Evolutionary conservation across 2,113 vertebrate species (phyloP).

Genomic region (Piprites chloris): DNA sequence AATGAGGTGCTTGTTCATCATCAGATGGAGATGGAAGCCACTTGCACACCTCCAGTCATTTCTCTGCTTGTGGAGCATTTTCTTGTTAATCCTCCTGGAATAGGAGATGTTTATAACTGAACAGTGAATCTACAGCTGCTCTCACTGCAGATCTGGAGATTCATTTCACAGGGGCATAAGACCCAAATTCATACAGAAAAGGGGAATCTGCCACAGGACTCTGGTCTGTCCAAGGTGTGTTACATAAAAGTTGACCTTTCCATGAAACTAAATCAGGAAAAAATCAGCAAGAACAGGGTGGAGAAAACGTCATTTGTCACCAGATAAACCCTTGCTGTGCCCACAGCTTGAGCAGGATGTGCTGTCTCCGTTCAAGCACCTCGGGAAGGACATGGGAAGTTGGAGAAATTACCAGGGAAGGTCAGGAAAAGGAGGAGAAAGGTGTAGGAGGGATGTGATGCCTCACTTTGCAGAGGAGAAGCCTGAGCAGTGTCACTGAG

Average conservation of each 20-base stretch:
- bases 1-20: background rate
- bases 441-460: accelerated
- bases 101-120: background rate
- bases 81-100: background rate
- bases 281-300: background rate
- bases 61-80: background rate
- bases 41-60: background rate
- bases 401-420: background rate
- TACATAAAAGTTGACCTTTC: background rate
- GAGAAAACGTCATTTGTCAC: background rate
- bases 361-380: background rate
- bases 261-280: background rate
- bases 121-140: background rate
- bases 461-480: background rate
- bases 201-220: background rate
- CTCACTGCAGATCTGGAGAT: background rate
- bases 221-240: accelerated
- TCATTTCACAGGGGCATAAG: background rate
- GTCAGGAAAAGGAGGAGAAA: no score
- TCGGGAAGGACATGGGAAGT: accelerated
- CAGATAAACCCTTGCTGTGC: background rate
- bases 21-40: background rate
- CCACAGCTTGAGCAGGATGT: background rate
- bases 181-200: accelerated
- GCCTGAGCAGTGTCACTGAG: background rate